These are phyloP conservation scores for Calypte anna DNA, from an alignment of 2,113 vertebrate genomes.

Conservation along the genomic window DNA sequence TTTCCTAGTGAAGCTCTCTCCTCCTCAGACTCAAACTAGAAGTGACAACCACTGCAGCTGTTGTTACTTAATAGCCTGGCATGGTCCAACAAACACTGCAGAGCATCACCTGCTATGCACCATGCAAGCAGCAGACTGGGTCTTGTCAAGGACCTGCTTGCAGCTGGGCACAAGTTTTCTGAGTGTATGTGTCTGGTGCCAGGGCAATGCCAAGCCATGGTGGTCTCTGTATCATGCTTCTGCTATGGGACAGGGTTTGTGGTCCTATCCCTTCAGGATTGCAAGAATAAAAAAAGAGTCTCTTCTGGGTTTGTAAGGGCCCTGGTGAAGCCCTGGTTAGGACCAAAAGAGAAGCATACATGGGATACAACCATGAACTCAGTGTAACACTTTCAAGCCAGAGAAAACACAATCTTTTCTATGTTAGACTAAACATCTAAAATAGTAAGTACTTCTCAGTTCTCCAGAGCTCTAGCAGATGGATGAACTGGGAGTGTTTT, in stretches of 20 bases:
- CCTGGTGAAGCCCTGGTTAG: background rate
- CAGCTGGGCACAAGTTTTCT: background rate
- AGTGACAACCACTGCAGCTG: background rate
- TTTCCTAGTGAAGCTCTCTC: background rate
- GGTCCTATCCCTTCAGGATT: background rate
- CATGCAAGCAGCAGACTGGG: background rate
- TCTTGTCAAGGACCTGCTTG: background rate
- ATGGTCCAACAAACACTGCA: background rate
- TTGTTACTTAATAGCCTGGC: background rate
- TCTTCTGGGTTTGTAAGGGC: background rate
- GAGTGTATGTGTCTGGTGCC: background rate
- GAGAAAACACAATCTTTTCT: background rate
- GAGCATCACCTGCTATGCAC: rapidly evolving
- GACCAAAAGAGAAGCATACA: background rate
- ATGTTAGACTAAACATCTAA: background rate
- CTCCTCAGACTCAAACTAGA: background rate
- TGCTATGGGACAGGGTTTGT: background rate
- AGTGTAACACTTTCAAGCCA: background rate
- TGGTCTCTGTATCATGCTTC: background rate
- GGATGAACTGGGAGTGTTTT: background rate
- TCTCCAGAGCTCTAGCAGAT: constrained; percentile 14
- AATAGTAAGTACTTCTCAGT: background rate
- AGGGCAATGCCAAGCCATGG: background rate
- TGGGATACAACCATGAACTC: background rate
- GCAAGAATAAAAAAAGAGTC: background rate